Evolutionary conservation across 2,113 vertebrate species (phyloP).

Genomic region (Paradoxurus hermaphroditus): DNA sequence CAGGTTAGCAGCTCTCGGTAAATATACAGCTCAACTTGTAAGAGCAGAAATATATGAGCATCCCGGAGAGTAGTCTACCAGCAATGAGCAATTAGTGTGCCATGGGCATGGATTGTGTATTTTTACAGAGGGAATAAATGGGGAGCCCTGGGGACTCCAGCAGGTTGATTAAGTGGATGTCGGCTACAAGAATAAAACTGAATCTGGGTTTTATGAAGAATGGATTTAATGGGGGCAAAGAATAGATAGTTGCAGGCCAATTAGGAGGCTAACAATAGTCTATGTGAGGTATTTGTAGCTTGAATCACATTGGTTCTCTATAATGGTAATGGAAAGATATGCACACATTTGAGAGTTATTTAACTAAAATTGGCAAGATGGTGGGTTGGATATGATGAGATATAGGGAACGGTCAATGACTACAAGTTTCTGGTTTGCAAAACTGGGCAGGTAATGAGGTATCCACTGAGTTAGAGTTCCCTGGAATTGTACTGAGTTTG

Average conservation of each 20-base stretch:
- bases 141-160: not conserved
- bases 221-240: not conserved
- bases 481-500: not conserved
- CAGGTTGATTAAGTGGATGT: not conserved
- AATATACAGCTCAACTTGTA: not conserved
- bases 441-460: not conserved
- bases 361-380: slow-evolving; percentile 8
- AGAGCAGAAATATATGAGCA: not conserved
- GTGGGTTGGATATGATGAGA: not conserved
- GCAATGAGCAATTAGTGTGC: not conserved
- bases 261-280: not conserved
- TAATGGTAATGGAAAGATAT: not conserved
- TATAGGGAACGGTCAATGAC: not conserved
- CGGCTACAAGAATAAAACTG: not conserved
- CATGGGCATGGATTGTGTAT: not conserved
- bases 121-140: not conserved
- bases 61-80: not conserved
- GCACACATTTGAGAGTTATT: not conserved
- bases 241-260: not conserved
- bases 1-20: not conserved
- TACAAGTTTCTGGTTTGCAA: not conserved
- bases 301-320: not conserved
- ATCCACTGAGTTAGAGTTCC: not conserved
- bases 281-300: not conserved
- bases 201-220: slow-evolving; percentile 10